These are phyloP conservation scores for Nycticebus coucang DNA, from an alignment of 2,113 vertebrate genomes.

Conservation along the genomic window DNA sequence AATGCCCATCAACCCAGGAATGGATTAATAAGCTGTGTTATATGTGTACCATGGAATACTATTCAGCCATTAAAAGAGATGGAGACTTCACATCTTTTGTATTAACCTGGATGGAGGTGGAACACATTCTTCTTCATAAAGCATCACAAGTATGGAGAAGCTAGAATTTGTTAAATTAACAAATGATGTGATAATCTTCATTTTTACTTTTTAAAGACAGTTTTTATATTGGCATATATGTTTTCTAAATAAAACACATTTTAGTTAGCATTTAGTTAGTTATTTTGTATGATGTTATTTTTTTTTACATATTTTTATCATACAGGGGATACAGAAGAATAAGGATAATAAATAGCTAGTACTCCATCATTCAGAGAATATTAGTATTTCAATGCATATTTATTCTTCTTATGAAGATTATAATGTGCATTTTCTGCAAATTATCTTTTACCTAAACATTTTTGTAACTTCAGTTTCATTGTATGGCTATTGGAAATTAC, in stretches of 20 bases:
- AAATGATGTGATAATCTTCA: background rate
- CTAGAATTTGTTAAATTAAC: background rate
- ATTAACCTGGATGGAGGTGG: too few species aligned
- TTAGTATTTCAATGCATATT: background rate
- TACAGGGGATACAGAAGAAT: background rate
- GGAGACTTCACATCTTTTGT: too few species aligned
- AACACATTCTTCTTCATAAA: too few species aligned
- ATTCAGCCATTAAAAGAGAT: too few species aligned
- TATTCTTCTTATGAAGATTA: background rate
- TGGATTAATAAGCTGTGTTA: too few species aligned
- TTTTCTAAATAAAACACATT: conserved; percentile 9
- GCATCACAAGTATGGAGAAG: too few species aligned
- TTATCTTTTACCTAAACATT: background rate
- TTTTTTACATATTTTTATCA: background rate
- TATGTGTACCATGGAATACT: too few species aligned
- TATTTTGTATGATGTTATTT: background rate
- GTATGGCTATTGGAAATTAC: background rate
- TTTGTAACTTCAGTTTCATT: background rate
- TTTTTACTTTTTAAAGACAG: background rate
- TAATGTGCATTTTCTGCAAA: background rate
- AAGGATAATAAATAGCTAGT: background rate
- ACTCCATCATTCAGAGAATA: background rate
- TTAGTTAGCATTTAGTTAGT: background rate
- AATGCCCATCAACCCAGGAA: too few species aligned
- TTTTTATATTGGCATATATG: background rate